These are phyloP conservation scores for zebrafish (Danio rerio) DNA, from an alignment of 2,113 vertebrate genomes.

Conservation along the genomic window GRCz12tu NC_133188.1:38580501-38581000, in stretches of 20 bases:
- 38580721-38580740: not conserved
- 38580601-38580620: too few species aligned
- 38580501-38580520: too few species aligned
- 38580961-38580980: conserved; percentile 63
- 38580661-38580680: too few species aligned
- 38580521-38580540: too few species aligned
- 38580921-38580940: conserved; percentile 71
- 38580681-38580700: too few species aligned
- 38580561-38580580: too few species aligned
- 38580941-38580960: conserved; percentile 63
- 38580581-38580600: too few species aligned
- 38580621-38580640: too few species aligned
- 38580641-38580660: too few species aligned
- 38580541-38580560: too few species aligned
- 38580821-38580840: conserved; percentile 68
- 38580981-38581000: conserved; percentile 1
- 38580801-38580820: conserved; percentile 64
- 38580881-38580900: conserved; percentile 62
- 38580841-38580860: conserved; percentile 57
- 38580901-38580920: conserved; percentile 70
- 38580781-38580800: conserved; percentile 72
- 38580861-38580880: conserved; percentile 68
- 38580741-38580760: not conserved
- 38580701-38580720: too few species aligned
- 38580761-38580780: not conserved